Base-by-base conservation (phyloP, 2,113 vertebrate genomes). In the Acrocephalus arundinaceus region DNA sequence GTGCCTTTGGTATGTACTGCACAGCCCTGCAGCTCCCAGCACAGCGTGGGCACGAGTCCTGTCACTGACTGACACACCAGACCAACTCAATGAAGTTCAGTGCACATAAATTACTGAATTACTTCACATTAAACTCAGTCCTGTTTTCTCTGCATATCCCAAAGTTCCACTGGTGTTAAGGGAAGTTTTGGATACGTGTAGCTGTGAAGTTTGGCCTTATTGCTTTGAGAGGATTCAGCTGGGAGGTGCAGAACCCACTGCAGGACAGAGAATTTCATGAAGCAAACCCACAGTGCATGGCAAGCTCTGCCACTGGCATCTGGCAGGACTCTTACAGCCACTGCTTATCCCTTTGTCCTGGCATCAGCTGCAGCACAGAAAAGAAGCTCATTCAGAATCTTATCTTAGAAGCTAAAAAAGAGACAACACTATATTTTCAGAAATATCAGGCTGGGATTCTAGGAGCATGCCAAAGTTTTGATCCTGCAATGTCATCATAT, bases 1-100 rank as follows among this genome's bases (percentile, higher is more conserved):
- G 97, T 98, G 17, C 99, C 99, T 4, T 77, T 99, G 98, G 99
- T 99, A 98, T 24, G 98, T 98, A 63, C 46, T 67, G 48, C 72
- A 17, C 33, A 7, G 3, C 2, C 23, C 3, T 25, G 39, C 48
- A 35, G 46, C 55, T 88, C 54, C n/a, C 39, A 46, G 59, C 65
- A 15, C 28, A 0, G 0, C 2, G 1, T 15, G 30, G 66, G 51
- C 23, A n/a, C 43, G 14, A 12, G 4, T n/a, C 31, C 37, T 55
- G 19, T 9, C 11, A 5, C 51, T 85, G 78, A 43, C 77, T 70
- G 25, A 28, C 70, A 62, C 72, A 39, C 31, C 43, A 13, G 13
- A 15, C 9, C 37, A 78, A 13, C 39, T 28, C 17, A n/a, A 28
- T 58, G 13, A 43, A 76, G 10, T 41, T 52, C 73, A 61, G 23